Evolutionary conservation across 2,797 vertebrate genomes (phyloP), one percentile per base, ranked within the genome.

Genomic region (Sitta carolinensis): DNA sequence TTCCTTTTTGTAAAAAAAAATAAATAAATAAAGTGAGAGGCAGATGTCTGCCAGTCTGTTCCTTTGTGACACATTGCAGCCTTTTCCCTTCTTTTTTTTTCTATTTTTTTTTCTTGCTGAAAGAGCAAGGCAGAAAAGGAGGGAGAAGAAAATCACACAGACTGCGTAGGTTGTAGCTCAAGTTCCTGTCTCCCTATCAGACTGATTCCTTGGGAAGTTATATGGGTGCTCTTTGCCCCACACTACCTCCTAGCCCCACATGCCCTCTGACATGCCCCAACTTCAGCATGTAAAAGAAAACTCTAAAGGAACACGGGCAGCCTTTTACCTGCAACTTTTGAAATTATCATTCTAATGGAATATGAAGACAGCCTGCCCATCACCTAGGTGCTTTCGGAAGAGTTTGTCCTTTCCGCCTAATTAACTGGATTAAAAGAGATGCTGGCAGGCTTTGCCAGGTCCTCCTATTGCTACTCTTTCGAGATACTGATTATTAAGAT

Each of bases 21-120:
- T 15, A 96, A 97, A 97, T 95, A 97, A 96, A 96, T 94, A 94
- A 97, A 96, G 95, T 87, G 97, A 96, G 97, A 98, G 97, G 95
- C 98, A 98, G 98, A 97, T 98, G 98, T 97, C 97, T 97, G 95
- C 96, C 98, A 98, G 97, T 97, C 98, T 98, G 98, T 98, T 98
- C 97, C 94, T 96, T 93, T 92, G 92, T 97, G 96, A 97, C 91
- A 97, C 81, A 84, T 94, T 96, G 83, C 92, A 91, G 94, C 58
- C 73, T 93, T 84, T 83, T 74, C 27, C 21, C 34, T 74, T 48
- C 19, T 55, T 81, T 32, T 13, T 11, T 9, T 25, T 4, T 14
- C 32, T 10, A 25, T 23, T 13, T 18, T 48, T 58, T 9, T 10
- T 3, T 3, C 23, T 91, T 48, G 36, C 73, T 84, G 84, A 89